phyloP scores from a whole-genome alignment of 2,797 vertebrate species.

The Gymnoscopelus microlampas region DNA sequence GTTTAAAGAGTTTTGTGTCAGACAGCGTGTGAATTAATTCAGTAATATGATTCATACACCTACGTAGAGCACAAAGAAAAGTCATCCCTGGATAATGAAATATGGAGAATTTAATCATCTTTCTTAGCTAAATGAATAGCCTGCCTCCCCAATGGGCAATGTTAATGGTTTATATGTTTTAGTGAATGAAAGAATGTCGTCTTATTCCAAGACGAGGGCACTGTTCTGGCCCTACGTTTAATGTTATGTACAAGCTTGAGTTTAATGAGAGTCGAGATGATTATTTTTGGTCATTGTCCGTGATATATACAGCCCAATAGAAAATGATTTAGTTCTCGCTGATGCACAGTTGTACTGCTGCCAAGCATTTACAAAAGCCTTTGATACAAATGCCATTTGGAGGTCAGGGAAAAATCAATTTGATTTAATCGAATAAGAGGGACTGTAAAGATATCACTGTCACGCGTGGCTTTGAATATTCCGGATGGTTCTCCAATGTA shows the following conservation, averaged over 20 bases:
- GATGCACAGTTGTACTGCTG: background rate
- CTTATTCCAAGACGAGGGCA: too few relatives aligned
- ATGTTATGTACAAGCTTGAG: background rate
- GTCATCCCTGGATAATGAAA: background rate
- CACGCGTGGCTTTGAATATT: background rate
- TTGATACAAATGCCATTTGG: background rate
- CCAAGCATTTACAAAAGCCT: background rate
- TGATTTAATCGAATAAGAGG: background rate
- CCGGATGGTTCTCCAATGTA: background rate
- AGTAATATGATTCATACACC: background rate
- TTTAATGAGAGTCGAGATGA: background rate
- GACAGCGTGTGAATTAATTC: background rate
- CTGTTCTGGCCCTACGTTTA: background rate
- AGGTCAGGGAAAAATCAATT: constrained; percentile 14
- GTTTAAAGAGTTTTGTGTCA: constrained; percentile 26
- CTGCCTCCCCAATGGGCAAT: background rate
- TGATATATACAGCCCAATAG: background rate
- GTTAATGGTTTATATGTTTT: background rate
- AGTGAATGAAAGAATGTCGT: too few relatives aligned
- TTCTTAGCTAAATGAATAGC: background rate
- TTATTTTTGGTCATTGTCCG: background rate
- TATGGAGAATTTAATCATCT: background rate
- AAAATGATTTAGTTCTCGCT: background rate
- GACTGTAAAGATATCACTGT: background rate
- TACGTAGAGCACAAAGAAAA: background rate